phyloP scores from a whole-genome alignment of 1,140 invertebrate genomes.

The Eueides isabella region DNA sequence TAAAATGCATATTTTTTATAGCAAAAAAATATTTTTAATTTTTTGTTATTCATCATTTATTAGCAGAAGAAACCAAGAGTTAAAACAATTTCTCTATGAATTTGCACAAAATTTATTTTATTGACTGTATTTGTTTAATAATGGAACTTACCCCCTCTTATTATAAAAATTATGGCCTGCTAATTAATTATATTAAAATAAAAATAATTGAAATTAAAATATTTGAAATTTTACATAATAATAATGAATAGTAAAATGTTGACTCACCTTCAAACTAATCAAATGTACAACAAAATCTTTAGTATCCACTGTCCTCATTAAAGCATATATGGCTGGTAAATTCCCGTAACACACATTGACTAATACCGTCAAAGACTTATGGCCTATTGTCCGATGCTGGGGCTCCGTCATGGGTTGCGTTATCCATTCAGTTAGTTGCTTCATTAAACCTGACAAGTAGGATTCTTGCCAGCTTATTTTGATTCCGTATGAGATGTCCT shows the following conservation, averaged over 20 bases:
- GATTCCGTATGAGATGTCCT: constrained; percentile 88
- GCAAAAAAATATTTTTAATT: no score
- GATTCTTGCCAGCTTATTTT: constrained; percentile 88
- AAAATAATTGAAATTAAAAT: no score
- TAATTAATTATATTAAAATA: no score
- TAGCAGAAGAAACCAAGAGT: no score
- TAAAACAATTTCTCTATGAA: no score
- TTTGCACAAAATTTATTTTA: no score
- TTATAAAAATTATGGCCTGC: no score
- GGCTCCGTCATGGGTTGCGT: constrained; percentile 76
- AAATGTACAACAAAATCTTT: constrained; percentile 83
- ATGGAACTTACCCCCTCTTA: no score
- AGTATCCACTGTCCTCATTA: constrained; percentile 85
- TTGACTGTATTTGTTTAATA: no score
- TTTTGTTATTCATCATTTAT: no score
- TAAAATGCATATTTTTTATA: no score
- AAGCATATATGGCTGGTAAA: constrained; percentile 84
- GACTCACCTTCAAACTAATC: constrained; percentile 82
- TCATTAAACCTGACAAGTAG: constrained; percentile 84
- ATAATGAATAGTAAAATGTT: background rate
- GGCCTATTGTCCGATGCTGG: constrained; percentile 82
- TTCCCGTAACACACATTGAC: constrained; percentile 89
- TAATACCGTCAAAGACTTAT: constrained; percentile 85
- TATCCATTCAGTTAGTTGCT: constrained; percentile 84
- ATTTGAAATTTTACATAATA: no score